Percentiles rank a stretch among this genome's conserved stretches.
These are phyloP conservation scores for Eulemur mongoz DNA, from an alignment of 2,797 vertebrate species.

Conservation along the genomic window DNA sequence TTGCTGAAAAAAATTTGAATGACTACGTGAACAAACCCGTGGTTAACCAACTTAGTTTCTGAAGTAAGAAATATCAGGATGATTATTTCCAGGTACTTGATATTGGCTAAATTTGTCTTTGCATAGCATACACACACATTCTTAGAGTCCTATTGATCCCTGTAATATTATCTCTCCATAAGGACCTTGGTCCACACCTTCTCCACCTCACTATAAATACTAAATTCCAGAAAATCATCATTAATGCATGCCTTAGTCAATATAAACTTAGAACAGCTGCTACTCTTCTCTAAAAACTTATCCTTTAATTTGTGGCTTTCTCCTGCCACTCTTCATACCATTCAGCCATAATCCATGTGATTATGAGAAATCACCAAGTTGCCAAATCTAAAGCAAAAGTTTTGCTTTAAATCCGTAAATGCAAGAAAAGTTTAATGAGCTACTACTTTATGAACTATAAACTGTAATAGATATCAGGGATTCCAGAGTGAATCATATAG, in stretches of 20 bases:
- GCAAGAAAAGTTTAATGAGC: not conserved
- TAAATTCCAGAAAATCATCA: not conserved
- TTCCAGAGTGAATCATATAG: not conserved
- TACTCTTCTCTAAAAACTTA: not conserved
- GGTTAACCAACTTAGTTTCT: not conserved
- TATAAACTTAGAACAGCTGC: not conserved
- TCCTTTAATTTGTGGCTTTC: not conserved
- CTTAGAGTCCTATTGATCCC: not conserved
- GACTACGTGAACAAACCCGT: not conserved
- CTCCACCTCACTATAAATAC: not conserved
- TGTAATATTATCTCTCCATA: not conserved
- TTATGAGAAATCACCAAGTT: not conserved
- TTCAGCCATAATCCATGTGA: not conserved
- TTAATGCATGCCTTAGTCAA: not conserved
- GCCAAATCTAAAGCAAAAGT: not conserved
- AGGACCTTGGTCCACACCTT: not conserved
- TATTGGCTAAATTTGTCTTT: not conserved
- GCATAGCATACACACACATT: not conserved
- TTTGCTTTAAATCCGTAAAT: not conserved
- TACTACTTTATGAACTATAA: not conserved
- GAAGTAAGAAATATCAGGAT: not conserved
- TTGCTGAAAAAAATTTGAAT: not conserved
- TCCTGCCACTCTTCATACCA: not conserved
- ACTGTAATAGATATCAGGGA: not conserved
- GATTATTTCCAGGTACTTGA: not conserved